Evolutionary conservation across 2,888 invertebrate genomes (phyloP).

Genomic region (Itoplectis maculator): DNA sequence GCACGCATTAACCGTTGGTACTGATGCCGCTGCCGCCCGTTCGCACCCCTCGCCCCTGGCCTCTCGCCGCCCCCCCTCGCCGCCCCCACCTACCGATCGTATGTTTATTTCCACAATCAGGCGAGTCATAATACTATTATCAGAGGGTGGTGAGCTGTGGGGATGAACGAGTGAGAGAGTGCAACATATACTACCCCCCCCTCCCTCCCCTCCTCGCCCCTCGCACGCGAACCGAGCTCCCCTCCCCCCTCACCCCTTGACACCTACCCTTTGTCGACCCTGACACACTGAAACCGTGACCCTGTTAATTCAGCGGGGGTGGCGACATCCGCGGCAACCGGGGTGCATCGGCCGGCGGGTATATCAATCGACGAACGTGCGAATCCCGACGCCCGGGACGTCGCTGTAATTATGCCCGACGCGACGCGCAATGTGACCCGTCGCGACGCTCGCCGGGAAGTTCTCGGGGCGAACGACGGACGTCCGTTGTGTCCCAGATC

Average conservation of each 20-base stretch:
- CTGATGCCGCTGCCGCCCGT: conserved; percentile 51
- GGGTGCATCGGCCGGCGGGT: conserved; percentile 57
- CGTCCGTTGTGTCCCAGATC: not conserved
- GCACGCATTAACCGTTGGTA: conserved; percentile 60
- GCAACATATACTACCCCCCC: conserved; percentile 66
- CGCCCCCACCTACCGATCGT: conserved; percentile 62
- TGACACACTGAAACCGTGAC: conserved; percentile 80
- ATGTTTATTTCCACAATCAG: conserved; percentile 83
- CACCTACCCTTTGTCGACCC: conserved; percentile 72
- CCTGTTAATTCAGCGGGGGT: conserved; percentile 73
- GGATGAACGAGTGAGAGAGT: conserved; percentile 49
- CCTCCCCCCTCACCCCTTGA: conserved; percentile 52
- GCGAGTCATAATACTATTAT: conserved; percentile 83
- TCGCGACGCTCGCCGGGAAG: not conserved
- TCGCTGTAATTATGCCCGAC: conserved; percentile 42
- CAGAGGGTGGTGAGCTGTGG: conserved; percentile 77
- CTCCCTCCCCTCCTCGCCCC: conserved; percentile 57
- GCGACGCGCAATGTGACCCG: too few relatives aligned
- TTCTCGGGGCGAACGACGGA: not conserved
- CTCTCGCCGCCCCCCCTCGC: conserved; percentile 54
- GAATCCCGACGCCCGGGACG: conserved; percentile 41
- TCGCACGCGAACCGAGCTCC: too few relatives aligned
- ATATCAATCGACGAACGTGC: conserved; percentile 62
- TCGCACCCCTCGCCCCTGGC: conserved; percentile 55
- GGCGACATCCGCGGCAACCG: too few relatives aligned